A percentile compares a stretch with the other conserved stretches of the same genome.
Evolutionary conservation across 1,140 invertebrate genomes (phyloP).

Genomic region (Hesperophylax magnus): DNA sequence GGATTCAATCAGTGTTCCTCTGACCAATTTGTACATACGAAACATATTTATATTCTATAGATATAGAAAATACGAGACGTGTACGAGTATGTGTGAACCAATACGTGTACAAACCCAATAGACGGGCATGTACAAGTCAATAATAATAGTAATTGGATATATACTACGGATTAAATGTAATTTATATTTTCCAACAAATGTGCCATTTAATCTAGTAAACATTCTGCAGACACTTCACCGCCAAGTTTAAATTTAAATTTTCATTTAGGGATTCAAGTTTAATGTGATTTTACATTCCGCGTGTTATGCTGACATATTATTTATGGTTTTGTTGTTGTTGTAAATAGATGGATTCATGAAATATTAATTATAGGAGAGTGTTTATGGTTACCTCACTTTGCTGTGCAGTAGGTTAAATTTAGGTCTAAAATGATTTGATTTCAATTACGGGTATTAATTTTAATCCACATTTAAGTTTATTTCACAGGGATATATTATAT

Average conservation of each 20-base stretch:
- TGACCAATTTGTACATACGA: constrained; percentile 36
- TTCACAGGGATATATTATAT: constrained; percentile 42
- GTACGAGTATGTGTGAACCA: constrained; percentile 2
- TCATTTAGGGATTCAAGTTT: no score
- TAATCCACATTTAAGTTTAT: constrained; percentile 37
- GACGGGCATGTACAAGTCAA: no score
- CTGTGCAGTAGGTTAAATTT: constrained; percentile 2
- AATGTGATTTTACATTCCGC: not conserved
- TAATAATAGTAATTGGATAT: constrained; percentile 1
- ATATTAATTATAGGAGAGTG: constrained; percentile 11
- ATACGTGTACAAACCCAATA: not conserved
- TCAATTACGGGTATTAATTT: constrained; percentile 50
- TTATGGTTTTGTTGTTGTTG: not conserved
- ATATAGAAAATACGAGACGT: constrained; percentile 6
- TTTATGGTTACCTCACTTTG: constrained; percentile 24
- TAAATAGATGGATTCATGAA: not conserved
- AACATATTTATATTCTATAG: constrained; percentile 14
- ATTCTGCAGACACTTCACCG: no score
- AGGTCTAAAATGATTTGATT: constrained; percentile 29
- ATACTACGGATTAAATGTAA: not conserved
- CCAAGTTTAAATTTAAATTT: no score
- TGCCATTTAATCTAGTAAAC: not conserved
- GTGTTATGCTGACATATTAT: constrained; percentile 12
- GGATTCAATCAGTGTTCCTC: constrained; percentile 29
- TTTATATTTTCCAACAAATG: not conserved